Conservation (phyloP, 2,888 invertebrate genomes). For the Pammene fasciana region DNA sequence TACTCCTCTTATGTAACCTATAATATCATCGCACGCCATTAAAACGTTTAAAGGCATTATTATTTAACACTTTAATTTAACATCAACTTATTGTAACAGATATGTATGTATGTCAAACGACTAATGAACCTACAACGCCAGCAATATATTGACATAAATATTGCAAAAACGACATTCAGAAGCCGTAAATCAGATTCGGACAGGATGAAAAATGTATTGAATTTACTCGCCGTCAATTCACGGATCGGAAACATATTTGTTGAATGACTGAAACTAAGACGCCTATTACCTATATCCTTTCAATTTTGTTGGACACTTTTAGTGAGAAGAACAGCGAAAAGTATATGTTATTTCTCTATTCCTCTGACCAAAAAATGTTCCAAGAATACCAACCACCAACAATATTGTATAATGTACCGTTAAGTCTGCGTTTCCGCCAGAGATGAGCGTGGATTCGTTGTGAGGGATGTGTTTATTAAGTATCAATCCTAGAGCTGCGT, state of each 20-base stretch:
- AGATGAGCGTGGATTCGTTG: too few relatives aligned
- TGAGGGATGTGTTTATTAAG: too few relatives aligned
- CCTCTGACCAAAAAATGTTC: too few relatives aligned
- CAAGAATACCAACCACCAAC: too few relatives aligned
- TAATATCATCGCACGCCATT: conserved; percentile 34
- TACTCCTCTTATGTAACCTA: not conserved
- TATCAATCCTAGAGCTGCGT: too few relatives aligned
- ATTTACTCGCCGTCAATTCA: conserved; percentile 5
- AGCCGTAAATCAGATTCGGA: conserved; percentile 19
- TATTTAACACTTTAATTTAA: conserved; percentile 62
- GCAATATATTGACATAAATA: conserved; percentile 21
- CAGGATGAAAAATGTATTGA: conserved; percentile 13
- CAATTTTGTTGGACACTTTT: too few relatives aligned
- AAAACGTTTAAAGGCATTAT: conserved; percentile 50
- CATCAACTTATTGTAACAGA: conserved; percentile 74
- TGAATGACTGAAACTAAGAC: not conserved
- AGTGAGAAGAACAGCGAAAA: too few relatives aligned
- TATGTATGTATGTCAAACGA: conserved; percentile 66
- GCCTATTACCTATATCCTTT: not conserved
- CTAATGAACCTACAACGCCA: conserved; percentile 12
- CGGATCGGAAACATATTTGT: not conserved
- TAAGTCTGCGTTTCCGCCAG: too few relatives aligned
- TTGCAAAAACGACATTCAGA: conserved; percentile 4
- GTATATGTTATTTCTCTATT: too few relatives aligned
- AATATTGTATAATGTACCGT: too few relatives aligned